These are phyloP conservation scores for Agrochola macilenta DNA, from an alignment of 2,888 invertebrate genomes.

Conservation along the genomic window DNA sequence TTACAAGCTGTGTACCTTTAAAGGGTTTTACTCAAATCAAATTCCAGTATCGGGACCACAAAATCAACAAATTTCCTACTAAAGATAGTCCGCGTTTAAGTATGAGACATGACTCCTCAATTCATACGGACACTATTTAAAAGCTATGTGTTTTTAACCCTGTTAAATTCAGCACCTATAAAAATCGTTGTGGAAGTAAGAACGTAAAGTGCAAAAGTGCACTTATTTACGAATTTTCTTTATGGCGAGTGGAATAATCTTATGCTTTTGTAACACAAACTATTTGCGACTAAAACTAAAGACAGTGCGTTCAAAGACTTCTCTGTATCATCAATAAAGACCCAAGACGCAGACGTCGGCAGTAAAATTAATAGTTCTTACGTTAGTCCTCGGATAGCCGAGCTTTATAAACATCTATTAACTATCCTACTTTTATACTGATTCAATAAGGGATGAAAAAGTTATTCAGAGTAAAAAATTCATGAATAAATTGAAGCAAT, in stretches of 20 bases:
- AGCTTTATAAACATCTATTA: constrained; percentile 43
- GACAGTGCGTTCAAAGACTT: constrained; percentile 34
- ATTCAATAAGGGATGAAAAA: constrained; percentile 16
- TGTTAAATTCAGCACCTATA: neutral
- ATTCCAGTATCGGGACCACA: too few species aligned
- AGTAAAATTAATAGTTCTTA: constrained; percentile 58
- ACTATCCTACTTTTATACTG: constrained; percentile 24
- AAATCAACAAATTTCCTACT: neutral
- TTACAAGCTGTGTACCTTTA: neutral
- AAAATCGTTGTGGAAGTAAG: neutral
- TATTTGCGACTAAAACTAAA: constrained; percentile 3
- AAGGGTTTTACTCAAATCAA: too few species aligned
- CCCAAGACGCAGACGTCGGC: constrained; percentile 53
- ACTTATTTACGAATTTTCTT: neutral
- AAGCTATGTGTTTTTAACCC: neutral
- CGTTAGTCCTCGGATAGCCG: constrained; percentile 33
- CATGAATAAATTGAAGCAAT: neutral
- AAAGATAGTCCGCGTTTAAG: neutral
- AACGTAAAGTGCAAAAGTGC: too few species aligned
- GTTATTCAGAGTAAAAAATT: neutral
- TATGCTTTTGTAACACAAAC: neutral
- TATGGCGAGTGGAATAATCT: neutral
- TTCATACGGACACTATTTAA: too few species aligned
- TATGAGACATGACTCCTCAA: neutral
- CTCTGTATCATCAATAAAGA: constrained; percentile 62